Conservation (phyloP, 2,888 invertebrate genomes). For the Hirudinaria manillensis region DNA sequence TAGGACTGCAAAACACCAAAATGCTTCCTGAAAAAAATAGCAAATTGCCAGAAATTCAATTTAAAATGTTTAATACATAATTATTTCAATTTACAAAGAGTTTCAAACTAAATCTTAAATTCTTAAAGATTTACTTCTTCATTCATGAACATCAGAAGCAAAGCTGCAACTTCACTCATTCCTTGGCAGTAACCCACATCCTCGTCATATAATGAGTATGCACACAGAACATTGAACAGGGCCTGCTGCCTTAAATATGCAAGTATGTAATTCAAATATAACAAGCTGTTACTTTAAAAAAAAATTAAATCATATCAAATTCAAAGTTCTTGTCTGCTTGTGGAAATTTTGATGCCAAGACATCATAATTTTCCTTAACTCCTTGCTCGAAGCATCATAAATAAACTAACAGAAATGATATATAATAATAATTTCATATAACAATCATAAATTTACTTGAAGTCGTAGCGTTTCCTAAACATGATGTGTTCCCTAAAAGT, state of each 20-base stretch:
- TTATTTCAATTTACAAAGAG: background rate
- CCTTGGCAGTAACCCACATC: slow-evolving; percentile 67
- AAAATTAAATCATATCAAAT: too few relatives aligned
- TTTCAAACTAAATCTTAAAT: background rate
- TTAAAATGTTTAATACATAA: background rate
- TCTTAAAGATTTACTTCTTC: slow-evolving; percentile 63
- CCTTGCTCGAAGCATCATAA: background rate
- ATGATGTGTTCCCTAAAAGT: slow-evolving; percentile 94
- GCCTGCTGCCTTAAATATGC: slow-evolving; percentile 70
- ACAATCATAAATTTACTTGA: slow-evolving; percentile 51
- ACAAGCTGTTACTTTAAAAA: too few relatives aligned
- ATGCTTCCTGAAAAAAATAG: slow-evolving; percentile 67
- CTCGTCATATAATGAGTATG: slow-evolving; percentile 96
- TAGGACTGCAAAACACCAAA: slow-evolving; percentile 88
- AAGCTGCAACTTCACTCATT: slow-evolving; percentile 97
- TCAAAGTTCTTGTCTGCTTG: background rate
- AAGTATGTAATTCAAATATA: too few relatives aligned
- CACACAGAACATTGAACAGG: slow-evolving; percentile 89
- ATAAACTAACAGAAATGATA: background rate
- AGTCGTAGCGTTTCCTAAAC: slow-evolving; percentile 81
- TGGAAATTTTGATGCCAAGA: background rate
- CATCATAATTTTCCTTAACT: background rate
- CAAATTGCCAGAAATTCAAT: background rate
- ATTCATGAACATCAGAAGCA: slow-evolving; percentile 91
- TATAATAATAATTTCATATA: background rate